These are phyloP conservation scores for Aradus depressus DNA, from an alignment of 2,888 invertebrate species.

Conservation along the genomic window DNA sequence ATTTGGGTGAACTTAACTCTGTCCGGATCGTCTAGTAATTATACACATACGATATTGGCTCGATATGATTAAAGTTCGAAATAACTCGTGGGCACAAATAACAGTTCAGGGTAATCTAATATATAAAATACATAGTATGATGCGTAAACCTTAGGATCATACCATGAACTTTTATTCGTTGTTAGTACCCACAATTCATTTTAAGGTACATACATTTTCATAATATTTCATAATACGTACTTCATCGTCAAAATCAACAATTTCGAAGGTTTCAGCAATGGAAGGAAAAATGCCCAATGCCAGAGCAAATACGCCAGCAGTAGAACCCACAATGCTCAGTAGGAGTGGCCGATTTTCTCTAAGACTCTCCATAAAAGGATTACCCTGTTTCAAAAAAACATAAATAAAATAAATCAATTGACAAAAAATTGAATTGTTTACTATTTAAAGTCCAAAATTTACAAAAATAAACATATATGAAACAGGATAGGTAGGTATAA, in stretches of 20 bases:
- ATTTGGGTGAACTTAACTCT: no score
- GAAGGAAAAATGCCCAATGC: slow-evolving; percentile 78
- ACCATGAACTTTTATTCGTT: not conserved
- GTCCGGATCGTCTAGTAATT: no score
- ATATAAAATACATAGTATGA: not conserved
- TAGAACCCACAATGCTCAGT: slow-evolving; percentile 78
- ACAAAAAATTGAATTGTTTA: no score
- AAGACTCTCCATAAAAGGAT: slow-evolving; percentile 97
- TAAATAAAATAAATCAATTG: not conserved
- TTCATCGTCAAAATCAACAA: slow-evolving; percentile 84
- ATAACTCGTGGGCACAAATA: not conserved
- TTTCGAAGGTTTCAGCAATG: slow-evolving; percentile 80
- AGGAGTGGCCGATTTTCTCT: slow-evolving; percentile 82
- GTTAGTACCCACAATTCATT: not conserved
- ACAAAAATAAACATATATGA: no score
- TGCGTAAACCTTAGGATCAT: no score
- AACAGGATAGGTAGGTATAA: no score
- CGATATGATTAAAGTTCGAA: no score
- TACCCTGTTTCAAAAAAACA: slow-evolving; percentile 53
- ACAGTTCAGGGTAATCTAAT: not conserved
- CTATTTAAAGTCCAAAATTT: no score
- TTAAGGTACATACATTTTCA: not conserved
- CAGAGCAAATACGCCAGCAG: slow-evolving; percentile 67
- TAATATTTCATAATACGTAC: slow-evolving; percentile 41
- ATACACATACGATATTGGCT: no score